phyloP scores from a whole-genome alignment of 1,140 invertebrate species.

The Meloidogyne hapla region DNA sequence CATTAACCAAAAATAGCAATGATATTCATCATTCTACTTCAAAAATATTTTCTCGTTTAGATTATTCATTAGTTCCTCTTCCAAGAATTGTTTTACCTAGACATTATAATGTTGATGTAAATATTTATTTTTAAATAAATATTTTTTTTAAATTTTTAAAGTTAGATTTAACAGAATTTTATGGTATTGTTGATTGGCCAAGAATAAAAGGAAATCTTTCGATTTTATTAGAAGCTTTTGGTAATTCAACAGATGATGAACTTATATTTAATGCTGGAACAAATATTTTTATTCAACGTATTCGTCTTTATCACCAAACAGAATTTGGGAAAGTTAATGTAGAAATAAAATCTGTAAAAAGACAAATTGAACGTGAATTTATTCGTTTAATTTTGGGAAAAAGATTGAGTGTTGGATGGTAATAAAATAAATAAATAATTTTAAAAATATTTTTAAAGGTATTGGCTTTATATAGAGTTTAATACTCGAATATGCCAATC shows the following conservation, averaged over 20 bases:
- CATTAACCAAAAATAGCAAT: background rate
- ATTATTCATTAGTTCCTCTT: slow-evolving; percentile 30
- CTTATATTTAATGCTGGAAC: slow-evolving; percentile 58
- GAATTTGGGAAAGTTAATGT: slow-evolving; percentile 10
- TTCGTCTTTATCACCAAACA: slow-evolving; percentile 29
- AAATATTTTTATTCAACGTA: slow-evolving; percentile 59
- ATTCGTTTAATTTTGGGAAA: slow-evolving; percentile 18
- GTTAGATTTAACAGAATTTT: slow-evolving; percentile 60
- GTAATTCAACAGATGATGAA: slow-evolving; percentile 55
- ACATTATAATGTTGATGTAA: slow-evolving; percentile 59
- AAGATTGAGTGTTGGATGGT: slow-evolving; percentile 23
- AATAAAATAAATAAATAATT: slow-evolving; percentile 19
- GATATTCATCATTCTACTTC: slow-evolving; percentile 3
- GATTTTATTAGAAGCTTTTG: slow-evolving; percentile 60
- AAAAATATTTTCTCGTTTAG: background rate
- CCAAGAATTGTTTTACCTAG: slow-evolving; percentile 41
- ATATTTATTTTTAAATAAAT: slow-evolving; percentile 24
- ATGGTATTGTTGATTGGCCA: slow-evolving; percentile 25
- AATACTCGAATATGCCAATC: slow-evolving; percentile 57
- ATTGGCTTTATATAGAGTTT: slow-evolving; percentile 58
- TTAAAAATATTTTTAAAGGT: slow-evolving; percentile 36
- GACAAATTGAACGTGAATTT: slow-evolving; percentile 24
- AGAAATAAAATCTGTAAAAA: slow-evolving; percentile 18
- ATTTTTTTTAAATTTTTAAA: slow-evolving; percentile 32
- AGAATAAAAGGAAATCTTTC: slow-evolving; percentile 55